A percentile compares a stretch with the other conserved stretches of the same genome.
These are phyloP conservation scores for Hylaea fasciaria DNA, from an alignment of 2,888 invertebrate genomes.

Conservation along the genomic window DNA sequence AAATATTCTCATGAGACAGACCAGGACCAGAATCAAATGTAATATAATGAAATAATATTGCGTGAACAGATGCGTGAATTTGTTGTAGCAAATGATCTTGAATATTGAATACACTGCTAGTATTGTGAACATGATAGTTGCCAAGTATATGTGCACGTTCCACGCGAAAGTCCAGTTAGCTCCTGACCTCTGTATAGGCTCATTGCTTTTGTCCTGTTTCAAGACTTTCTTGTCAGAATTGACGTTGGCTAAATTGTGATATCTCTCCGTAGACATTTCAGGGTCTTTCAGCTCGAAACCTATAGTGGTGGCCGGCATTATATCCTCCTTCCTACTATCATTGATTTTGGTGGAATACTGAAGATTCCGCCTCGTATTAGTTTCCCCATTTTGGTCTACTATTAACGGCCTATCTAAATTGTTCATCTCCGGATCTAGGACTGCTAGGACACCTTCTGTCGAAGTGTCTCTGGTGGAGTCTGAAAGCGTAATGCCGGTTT, in stretches of 20 bases:
- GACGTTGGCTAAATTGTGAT: conserved; percentile 86
- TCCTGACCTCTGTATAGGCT: conserved; percentile 78
- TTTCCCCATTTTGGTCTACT: conserved; percentile 77
- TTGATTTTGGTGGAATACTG: conserved; percentile 79
- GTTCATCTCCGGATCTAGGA: conserved; percentile 81
- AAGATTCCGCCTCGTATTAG: conserved; percentile 79
- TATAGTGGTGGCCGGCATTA: conserved; percentile 75
- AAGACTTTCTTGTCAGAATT: conserved; percentile 81
- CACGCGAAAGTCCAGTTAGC: conserved; percentile 93
- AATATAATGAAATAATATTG: conserved; percentile 95
- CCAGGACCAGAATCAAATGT: conserved; percentile 91
- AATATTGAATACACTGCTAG: conserved; percentile 94
- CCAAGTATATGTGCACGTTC: conserved; percentile 96
- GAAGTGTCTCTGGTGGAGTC: conserved; percentile 74
- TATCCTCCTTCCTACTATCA: conserved; percentile 71
- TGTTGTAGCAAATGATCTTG: conserved; percentile 93
- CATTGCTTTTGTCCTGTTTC: conserved; percentile 73
- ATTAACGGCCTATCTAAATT: conserved; percentile 81
- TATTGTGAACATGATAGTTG: conserved; percentile 93
- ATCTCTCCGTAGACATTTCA: conserved; percentile 82
- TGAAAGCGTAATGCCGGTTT: conserved; percentile 75
- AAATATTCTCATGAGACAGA: conserved; percentile 92
- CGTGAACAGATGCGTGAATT: conserved; percentile 93
- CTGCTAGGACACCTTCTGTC: conserved; percentile 80
- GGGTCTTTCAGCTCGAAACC: conserved; percentile 79